A percentile compares a stretch with the other conserved stretches of the same genome.
Evolutionary conservation across 2,888 invertebrate species (phyloP).

Genomic region (Drosophila cognata): DNA sequence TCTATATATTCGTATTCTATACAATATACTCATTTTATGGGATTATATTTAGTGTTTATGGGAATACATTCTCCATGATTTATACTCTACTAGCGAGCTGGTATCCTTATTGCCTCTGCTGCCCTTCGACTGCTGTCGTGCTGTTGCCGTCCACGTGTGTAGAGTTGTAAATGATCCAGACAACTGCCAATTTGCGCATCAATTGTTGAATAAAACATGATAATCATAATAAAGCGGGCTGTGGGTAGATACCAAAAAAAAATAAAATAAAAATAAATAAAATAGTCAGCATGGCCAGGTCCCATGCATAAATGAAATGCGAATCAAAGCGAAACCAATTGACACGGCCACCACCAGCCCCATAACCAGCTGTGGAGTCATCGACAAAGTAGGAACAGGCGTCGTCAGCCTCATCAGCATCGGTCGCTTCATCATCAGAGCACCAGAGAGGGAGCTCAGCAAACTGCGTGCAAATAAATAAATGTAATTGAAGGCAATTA

Average conservation of each 20-base stretch:
- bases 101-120: constrained; percentile 19
- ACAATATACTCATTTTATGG: background rate
- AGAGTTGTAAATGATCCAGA: constrained; percentile 80
- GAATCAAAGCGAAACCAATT: constrained; percentile 80
- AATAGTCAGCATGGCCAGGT: constrained; percentile 62
- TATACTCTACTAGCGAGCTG: constrained; percentile 17
- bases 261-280: constrained; percentile 60
- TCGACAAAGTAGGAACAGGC: constrained; percentile 27
- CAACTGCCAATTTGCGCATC: constrained; percentile 81
- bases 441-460: constrained; percentile 15
- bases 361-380: constrained; percentile 39
- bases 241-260: constrained; percentile 22
- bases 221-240: constrained; percentile 74
- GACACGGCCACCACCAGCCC: constrained; percentile 58
- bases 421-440: constrained; percentile 19
- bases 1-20: background rate
- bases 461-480: constrained; percentile 74
- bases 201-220: constrained; percentile 82
- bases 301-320: constrained; percentile 75
- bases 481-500: constrained; percentile 81
- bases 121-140: constrained; percentile 8
- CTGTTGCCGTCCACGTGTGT: constrained; percentile 59
- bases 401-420: constrained; percentile 27
- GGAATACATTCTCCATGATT: constrained; percentile 46
- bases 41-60: constrained; percentile 12